Evolutionary conservation across 2,797 vertebrate genomes (phyloP).

Genomic region (Macropodus opercularis): DNA sequence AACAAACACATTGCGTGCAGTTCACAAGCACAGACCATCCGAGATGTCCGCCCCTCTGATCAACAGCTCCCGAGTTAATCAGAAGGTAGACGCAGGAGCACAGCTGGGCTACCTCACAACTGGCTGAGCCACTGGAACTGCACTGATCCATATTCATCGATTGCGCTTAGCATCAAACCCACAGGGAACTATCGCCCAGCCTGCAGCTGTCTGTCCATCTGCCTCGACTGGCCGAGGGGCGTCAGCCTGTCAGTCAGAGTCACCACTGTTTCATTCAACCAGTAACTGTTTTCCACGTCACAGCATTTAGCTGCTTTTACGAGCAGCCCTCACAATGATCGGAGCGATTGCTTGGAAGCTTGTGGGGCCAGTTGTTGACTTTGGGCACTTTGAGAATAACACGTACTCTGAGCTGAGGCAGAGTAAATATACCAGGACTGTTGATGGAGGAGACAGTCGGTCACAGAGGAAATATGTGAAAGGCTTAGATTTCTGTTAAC

Average conservation of each 20-base stretch:
- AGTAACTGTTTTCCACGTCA: constrained; percentile 31
- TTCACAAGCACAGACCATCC: no score
- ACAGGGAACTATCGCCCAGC: no score
- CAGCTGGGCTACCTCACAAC: not conserved
- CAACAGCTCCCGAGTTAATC: constrained; percentile 12
- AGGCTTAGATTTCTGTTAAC: not conserved
- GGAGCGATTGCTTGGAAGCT: constrained; percentile 47
- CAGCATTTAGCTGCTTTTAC: constrained; percentile 34
- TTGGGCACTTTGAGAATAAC: constrained; percentile 57
- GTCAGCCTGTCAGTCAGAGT: no score
- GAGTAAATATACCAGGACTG: constrained; percentile 40
- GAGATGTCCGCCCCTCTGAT: constrained; percentile 1
- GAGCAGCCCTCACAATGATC: constrained; percentile 30
- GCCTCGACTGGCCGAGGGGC: no score
- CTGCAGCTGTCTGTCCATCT: not conserved
- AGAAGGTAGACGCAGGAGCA: constrained; percentile 1
- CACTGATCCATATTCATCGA: not conserved
- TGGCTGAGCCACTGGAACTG: not conserved
- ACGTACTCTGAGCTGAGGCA: constrained; percentile 47
- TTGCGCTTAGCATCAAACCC: not conserved
- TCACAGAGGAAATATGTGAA: no score
- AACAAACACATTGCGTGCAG: constrained; percentile 19
- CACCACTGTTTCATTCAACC: constrained; percentile 12
- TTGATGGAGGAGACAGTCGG: no score
- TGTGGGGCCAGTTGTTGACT: constrained; percentile 43